These are phyloP conservation scores for Acrobasis repandana DNA, from an alignment of 2,888 invertebrate genomes.

Conservation along the genomic window DNA sequence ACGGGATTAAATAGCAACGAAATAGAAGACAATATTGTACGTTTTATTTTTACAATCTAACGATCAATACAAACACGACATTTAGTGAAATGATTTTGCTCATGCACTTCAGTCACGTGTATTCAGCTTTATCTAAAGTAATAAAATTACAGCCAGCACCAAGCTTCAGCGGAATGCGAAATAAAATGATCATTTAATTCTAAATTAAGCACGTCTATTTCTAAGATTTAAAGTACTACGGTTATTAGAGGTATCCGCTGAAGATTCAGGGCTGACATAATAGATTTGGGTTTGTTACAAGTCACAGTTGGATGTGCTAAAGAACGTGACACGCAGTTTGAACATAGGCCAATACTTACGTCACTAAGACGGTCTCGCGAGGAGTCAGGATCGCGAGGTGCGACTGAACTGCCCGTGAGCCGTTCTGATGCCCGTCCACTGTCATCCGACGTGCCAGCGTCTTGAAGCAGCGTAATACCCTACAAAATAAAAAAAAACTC, in stretches of 20 bases:
- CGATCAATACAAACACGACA: slow-evolving; percentile 57
- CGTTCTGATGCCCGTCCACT: slow-evolving; percentile 92
- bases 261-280: slow-evolving; percentile 16
- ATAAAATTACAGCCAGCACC: slow-evolving; percentile 9
- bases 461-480: slow-evolving; percentile 88
- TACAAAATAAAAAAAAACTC: slow-evolving; percentile 70
- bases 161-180: slow-evolving; percentile 6
- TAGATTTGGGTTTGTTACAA: background rate
- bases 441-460: slow-evolving; percentile 93
- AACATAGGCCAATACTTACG: slow-evolving; percentile 82
- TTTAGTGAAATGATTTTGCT: slow-evolving; percentile 45
- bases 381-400: slow-evolving; percentile 90
- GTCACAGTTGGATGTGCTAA: slow-evolving; percentile 15
- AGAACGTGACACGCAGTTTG: slow-evolving; percentile 23
- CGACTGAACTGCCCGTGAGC: slow-evolving; percentile 89
- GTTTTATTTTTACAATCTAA: slow-evolving; percentile 45
- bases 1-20: slow-evolving; percentile 57
- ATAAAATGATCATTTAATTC: background rate
- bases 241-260: slow-evolving; percentile 11
- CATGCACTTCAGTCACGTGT: slow-evolving; percentile 45
- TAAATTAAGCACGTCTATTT: background rate
- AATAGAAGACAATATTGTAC: slow-evolving; percentile 47
- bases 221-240: no score
- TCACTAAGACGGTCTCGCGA: slow-evolving; percentile 93
- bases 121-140: slow-evolving; percentile 20